A percentile compares a stretch with the other conserved stretches of the same genome.
phyloP scores from a whole-genome alignment of 37 sponge, comb jelly and placozoan species.

The Halichondria panicea region DNA sequence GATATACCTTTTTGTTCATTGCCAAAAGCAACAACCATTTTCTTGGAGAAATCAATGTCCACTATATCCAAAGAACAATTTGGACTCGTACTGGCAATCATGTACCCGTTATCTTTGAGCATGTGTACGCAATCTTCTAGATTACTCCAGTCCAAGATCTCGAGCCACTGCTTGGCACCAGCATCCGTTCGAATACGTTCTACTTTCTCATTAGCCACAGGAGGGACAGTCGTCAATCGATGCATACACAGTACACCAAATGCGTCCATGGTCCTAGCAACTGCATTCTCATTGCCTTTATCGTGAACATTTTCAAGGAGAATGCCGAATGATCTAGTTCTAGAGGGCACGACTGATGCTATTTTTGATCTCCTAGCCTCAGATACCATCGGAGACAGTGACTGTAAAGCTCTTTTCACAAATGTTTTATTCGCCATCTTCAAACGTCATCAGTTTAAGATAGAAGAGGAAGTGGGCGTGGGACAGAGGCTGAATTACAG shows the following conservation, averaged over 20 bases:
- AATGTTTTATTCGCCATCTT: background rate
- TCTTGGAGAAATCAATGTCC: conserved; percentile 31
- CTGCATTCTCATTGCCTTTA: conserved; percentile 72
- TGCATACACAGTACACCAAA: conserved; percentile 67
- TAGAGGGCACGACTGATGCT: conserved; percentile 26
- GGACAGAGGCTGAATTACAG: too few species aligned
- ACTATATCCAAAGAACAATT: background rate
- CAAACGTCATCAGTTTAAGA: background rate
- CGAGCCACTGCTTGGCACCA: conserved; percentile 66
- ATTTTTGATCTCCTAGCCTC: conserved; percentile 48
- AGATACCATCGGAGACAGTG: conserved; percentile 16
- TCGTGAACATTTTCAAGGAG: conserved; percentile 64
- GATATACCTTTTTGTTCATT: conserved; percentile 59
- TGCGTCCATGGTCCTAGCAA: conserved; percentile 70
- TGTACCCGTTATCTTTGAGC: conserved; percentile 41
- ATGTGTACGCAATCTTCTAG: conserved; percentile 28
- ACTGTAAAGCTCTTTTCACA: conserved; percentile 1
- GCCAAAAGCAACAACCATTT: conserved; percentile 67
- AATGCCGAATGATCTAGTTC: conserved; percentile 46
- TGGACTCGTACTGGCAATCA: conserved; percentile 36
- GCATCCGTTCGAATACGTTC: conserved; percentile 59
- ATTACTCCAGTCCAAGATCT: conserved; percentile 40
- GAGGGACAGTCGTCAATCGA: conserved; percentile 2
- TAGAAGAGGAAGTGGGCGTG: too few species aligned
- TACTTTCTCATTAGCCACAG: too few species aligned